Evolutionary conservation across 2,113 vertebrate genomes (phyloP).

Genomic region (Chunga burmeisteri): DNA sequence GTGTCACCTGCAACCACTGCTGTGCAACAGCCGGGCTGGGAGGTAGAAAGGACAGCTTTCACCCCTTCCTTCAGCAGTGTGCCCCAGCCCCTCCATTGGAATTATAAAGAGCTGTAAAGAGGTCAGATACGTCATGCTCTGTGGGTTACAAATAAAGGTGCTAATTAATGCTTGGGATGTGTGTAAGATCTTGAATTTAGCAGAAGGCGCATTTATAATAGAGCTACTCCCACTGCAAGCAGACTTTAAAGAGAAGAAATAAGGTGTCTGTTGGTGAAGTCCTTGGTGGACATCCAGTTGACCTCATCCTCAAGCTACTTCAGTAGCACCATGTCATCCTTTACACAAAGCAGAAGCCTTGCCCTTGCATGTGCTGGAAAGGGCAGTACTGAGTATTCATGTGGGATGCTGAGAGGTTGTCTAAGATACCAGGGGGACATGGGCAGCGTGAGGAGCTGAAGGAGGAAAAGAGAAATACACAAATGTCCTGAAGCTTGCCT

Average conservation of each 20-base stretch:
- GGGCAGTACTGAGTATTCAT: background rate
- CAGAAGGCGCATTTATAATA: background rate
- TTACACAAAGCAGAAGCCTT: background rate
- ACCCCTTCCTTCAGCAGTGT: rapidly evolving
- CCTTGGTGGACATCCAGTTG: background rate
- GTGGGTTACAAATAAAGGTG: background rate
- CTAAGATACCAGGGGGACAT: background rate
- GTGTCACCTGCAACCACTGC: background rate
- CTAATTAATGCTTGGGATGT: background rate
- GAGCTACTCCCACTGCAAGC: background rate
- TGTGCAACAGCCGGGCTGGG: background rate
- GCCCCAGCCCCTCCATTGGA: rapidly evolving
- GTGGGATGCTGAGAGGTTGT: background rate
- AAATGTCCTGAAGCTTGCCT: background rate
- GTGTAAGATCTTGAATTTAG: background rate
- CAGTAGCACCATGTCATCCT: background rate
- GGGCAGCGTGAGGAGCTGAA: background rate
- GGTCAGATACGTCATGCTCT: background rate
- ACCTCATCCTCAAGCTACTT: background rate
- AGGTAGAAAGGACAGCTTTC: background rate
- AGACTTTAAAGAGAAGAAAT: background rate
- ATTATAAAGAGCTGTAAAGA: background rate
- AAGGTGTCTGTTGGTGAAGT: background rate
- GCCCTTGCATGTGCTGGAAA: background rate
- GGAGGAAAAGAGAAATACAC: background rate